Percentiles rank a stretch among this genome's conserved stretches.
Conservation (phyloP, 2,888 invertebrate genomes). For the Erebia ligea region DNA sequence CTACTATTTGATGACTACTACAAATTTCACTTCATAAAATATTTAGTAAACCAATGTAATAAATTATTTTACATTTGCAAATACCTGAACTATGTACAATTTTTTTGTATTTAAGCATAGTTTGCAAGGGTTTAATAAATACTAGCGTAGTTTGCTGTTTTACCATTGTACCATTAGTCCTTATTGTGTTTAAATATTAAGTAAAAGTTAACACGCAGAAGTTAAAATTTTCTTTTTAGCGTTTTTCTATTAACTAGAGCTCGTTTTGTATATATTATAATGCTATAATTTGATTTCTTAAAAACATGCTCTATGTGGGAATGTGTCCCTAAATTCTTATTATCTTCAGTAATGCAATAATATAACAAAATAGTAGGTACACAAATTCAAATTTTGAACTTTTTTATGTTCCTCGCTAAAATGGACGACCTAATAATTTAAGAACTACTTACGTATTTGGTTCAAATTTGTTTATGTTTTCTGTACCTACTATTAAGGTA, state of each 20-base stretch:
- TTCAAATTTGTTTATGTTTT: not conserved
- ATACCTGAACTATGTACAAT: conserved; percentile 74
- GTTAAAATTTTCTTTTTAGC: not conserved
- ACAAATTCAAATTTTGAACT: no score
- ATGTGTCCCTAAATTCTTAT: not conserved
- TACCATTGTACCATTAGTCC: not conserved
- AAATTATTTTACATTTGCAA: conserved; percentile 57
- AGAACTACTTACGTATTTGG: no score
- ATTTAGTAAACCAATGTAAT: conserved; percentile 56
- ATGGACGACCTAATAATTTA: no score
- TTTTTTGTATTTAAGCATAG: conserved; percentile 44
- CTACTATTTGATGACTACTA: conserved; percentile 16
- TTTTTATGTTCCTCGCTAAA: no score
- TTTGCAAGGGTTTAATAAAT: conserved; percentile 6
- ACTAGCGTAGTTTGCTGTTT: conserved; percentile 11
- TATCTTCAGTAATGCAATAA: no score
- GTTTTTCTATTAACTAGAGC: not conserved
- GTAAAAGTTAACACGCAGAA: not conserved
- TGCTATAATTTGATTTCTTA: not conserved
- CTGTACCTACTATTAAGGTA: not conserved
- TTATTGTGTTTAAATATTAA: conserved; percentile 17
- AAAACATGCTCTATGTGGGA: not conserved
- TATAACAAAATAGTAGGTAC: not conserved
- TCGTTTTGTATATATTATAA: not conserved
- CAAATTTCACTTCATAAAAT: not conserved